Evolutionary conservation across 2,888 invertebrate species (phyloP).

Genomic region (Bembecia ichneumoniformis): DNA sequence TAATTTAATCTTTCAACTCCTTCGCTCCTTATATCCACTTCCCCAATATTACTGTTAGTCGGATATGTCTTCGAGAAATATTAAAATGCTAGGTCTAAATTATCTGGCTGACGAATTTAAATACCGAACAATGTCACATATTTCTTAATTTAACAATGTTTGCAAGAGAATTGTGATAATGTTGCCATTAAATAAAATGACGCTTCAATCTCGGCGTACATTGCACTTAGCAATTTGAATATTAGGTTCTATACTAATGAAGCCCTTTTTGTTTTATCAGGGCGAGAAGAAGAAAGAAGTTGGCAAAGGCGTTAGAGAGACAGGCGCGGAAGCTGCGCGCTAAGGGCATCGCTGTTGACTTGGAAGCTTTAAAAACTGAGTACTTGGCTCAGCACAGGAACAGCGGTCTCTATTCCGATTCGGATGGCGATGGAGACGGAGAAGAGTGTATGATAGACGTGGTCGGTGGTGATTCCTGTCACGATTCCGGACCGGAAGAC

Average conservation of each 20-base stretch:
- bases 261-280: conserved; percentile 70
- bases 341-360: conserved; percentile 90
- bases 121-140: too few species aligned
- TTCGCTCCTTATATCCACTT: too few species aligned
- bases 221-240: conserved; percentile 5
- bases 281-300: conserved; percentile 90
- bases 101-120: too few species aligned
- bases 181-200: too few species aligned
- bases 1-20: too few species aligned
- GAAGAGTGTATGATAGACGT: conserved; percentile 87
- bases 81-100: too few species aligned
- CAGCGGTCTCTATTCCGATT: conserved; percentile 73
- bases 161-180: too few species aligned
- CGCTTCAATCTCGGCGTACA: background rate
- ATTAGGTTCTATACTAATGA: conserved; percentile 67
- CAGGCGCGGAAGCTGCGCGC: conserved; percentile 93
- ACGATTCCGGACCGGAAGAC: conserved; percentile 76
- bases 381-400: conserved; percentile 85
- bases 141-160: too few species aligned
- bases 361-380: conserved; percentile 87
- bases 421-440: conserved; percentile 73
- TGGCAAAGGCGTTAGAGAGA: conserved; percentile 91
- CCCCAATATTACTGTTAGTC: too few species aligned
- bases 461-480: conserved; percentile 85
- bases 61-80: too few species aligned